These are phyloP conservation scores for Tethea ocularis DNA, from an alignment of 2,888 invertebrate genomes.

Conservation along the genomic window DNA sequence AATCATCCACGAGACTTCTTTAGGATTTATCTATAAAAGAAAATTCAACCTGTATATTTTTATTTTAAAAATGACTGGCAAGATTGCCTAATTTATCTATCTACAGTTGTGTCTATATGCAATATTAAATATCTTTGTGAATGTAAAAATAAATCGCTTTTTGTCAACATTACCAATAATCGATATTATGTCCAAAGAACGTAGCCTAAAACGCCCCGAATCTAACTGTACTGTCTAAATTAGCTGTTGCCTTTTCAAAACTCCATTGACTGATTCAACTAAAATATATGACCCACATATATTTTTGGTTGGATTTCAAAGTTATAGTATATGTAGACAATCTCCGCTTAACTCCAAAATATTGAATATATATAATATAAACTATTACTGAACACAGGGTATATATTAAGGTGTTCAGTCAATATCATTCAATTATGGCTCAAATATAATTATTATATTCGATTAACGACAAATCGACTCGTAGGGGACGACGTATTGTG, in stretches of 20 bases:
- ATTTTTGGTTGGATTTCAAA: background rate
- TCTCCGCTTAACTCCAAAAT: background rate
- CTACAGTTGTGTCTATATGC: background rate
- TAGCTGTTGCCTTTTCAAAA: background rate
- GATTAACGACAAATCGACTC: constrained; percentile 39
- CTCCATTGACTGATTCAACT: background rate
- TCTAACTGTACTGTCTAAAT: background rate
- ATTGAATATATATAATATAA: constrained; percentile 13
- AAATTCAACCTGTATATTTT: too few species aligned
- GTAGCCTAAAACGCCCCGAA: background rate
- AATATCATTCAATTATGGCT: constrained; percentile 48
- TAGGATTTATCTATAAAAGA: too few species aligned
- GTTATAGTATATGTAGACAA: background rate
- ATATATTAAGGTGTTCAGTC: constrained; percentile 58
- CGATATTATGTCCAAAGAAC: constrained; percentile 1
- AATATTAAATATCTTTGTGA: background rate
- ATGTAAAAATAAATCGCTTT: background rate
- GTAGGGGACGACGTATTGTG: constrained; percentile 56
- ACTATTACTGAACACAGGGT: constrained; percentile 56
- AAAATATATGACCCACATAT: background rate
- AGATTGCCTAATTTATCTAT: too few species aligned
- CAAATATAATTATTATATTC: constrained; percentile 50
- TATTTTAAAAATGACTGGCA: too few species aligned
- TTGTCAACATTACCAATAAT: constrained; percentile 1
- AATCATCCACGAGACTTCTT: too few species aligned